Evolutionary conservation across 1,140 invertebrate species (phyloP).

Genomic region (Anastatus disparis): DNA sequence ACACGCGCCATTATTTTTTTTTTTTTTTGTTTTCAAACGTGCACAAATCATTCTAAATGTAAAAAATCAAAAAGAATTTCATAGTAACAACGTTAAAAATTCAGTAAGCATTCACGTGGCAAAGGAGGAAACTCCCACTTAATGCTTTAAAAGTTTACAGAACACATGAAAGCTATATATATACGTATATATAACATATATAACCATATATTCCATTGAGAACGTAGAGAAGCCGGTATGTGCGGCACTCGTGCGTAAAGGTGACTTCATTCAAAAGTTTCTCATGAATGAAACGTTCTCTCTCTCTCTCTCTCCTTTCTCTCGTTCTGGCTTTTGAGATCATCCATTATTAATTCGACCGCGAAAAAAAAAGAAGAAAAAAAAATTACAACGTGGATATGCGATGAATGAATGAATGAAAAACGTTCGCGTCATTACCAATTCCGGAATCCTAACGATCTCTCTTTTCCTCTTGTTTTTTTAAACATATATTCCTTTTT

Average conservation of each 20-base stretch:
- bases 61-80: too few species aligned
- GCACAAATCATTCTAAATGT: too few species aligned
- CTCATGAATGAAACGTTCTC: neutral
- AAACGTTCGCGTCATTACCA: neutral
- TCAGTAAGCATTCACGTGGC: neutral
- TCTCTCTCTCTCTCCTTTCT: neutral
- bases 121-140: neutral
- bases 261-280: constrained; percentile 4
- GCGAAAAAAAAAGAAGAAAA: neutral
- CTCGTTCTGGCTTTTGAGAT: neutral
- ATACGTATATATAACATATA: too few species aligned
- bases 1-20: too few species aligned
- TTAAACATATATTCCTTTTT: too few species aligned
- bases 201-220: neutral
- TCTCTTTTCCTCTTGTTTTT: too few species aligned
- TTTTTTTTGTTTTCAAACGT: too few species aligned
- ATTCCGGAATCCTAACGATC: neutral
- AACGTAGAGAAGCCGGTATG: too few species aligned
- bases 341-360: constrained; percentile 19
- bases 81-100: too few species aligned
- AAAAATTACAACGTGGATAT: too few species aligned
- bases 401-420: neutral
- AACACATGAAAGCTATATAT: neutral
- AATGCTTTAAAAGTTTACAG: too few species aligned
- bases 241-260: neutral